Conservation (phyloP, 2,888 invertebrate genomes). For the Torymus texanus region DNA sequence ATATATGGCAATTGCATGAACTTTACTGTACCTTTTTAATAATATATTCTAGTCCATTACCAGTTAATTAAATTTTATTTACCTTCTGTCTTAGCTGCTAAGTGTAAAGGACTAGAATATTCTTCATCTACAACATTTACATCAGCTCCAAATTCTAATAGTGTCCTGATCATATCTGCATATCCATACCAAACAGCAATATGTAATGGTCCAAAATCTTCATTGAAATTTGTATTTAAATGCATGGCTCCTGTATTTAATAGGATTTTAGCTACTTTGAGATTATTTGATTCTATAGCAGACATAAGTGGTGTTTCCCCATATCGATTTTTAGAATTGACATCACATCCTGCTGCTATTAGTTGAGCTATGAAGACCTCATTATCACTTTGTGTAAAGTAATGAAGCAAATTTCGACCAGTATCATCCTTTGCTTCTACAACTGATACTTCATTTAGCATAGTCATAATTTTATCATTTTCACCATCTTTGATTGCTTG, state of each 20-base stretch:
- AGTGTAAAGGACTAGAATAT: constrained; percentile 36
- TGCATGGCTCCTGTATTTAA: constrained; percentile 26
- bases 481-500: neutral
- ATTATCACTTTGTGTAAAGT: constrained; percentile 19
- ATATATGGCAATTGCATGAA: neutral
- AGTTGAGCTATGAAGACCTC: constrained; percentile 14
- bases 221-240: constrained; percentile 9
- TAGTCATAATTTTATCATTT: constrained; percentile 1
- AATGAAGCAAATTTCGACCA: constrained; percentile 30
- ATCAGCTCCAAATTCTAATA: constrained; percentile 37
- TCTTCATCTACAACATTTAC: constrained; percentile 40
- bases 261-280: constrained; percentile 34
- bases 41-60: neutral
- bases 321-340: constrained; percentile 38
- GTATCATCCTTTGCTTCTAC: constrained; percentile 1
- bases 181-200: constrained; percentile 32
- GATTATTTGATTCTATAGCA: constrained; percentile 31
- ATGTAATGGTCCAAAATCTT: constrained; percentile 32
- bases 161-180: constrained; percentile 7
- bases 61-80: neutral
- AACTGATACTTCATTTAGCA: constrained; percentile 33
- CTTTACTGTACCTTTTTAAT: neutral
- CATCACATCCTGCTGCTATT: constrained; percentile 24
- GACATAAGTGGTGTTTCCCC: constrained; percentile 33
- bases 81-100: constrained; percentile 31